Base-by-base conservation (phyloP, 2,113 vertebrate species). In the Chaetura pelagica region DNA sequence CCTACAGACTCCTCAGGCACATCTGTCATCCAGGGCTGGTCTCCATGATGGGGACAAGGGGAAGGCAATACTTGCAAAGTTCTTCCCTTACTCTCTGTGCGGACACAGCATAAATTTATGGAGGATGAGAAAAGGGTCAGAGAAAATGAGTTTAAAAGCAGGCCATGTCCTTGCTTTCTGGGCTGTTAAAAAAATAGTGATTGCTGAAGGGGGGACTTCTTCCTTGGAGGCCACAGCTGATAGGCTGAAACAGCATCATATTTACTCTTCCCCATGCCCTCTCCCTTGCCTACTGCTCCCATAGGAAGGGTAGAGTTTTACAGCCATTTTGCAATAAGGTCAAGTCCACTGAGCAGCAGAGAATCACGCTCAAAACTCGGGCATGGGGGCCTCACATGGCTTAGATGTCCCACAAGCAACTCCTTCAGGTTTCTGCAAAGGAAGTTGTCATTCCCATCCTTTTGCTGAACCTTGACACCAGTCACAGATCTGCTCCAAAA, bases 21-120 rank as follows among this genome's bases (percentile, higher is more conserved):
- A 0, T 59, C 23, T 62, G 59, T 55, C 35, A 34, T 34, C 68
- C 0, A 0, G 27, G 42, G 9, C 24, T 49, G 7, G 7, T 52
- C 26, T 84, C 63, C 0, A 0, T 40, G 42, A 32, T 2, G 6
- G 34, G 10, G 23, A 51, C 49, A 74, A 68, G 29, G 29, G 35
- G 26, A 74, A 71, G 29, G 16, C 1, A 1, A 55, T 27, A 57
- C 30, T 17, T 69, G 35, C 42, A 84, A 69, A 93, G 55, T 7
- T 80, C 55, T 42, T 64, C 62, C 44, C 12, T 81, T 44, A 54
- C 51, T 64, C 69, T 63, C 48, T 68, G 4, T 58, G 49, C 1
- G 1, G 29, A 46, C 12, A n/a, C 23, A 32, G 49, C 29, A 44
- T 7, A 62, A 79, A n/a, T n/a, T 26, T 42, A 26, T 6, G 20